Evolutionary conservation across 2,113 vertebrate genomes (phyloP), one percentile per base, ranked within the genome.

Genomic region (Salvator merianae): DNA sequence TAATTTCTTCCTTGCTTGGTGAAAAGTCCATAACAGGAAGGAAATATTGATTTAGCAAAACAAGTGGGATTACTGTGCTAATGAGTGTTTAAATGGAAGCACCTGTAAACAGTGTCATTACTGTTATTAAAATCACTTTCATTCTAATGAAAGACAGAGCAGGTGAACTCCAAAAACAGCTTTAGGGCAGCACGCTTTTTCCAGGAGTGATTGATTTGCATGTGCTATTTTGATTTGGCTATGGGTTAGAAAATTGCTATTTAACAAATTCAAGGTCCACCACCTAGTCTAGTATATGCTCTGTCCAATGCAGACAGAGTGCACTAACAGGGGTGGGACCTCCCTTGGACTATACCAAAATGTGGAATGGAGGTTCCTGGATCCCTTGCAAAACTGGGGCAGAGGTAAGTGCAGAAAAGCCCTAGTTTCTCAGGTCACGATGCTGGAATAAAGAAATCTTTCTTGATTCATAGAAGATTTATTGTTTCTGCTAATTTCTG

Each of bases 31-130:
- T 0, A 0, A 26, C 53, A 79, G 40, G 12, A 47, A 71, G 47
- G 38, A 3, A 89, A 84, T 34, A 71, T 2, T 85, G 34, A 69
- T 86, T 59, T 50, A 86, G 62, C 69, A n/a, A n/a, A 84, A 89
- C 53, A 50, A 73, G n/a, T 3, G 73, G 84, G 88, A 91, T 87
- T 43, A 71, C 59, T 38, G 75, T 2, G 24, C 62, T 92, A 91
- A 92, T 90, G 90, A 90, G 81, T 53, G 53, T 87, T 91, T 92
- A 83, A 89, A 81, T 76, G 74, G 81, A 87, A 88, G 81, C 91
- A 94, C 84, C 93, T 94, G 92, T 76, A 83, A 12, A 0, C 47
- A 87, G 68, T 55, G 30, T 82, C 79, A 53, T 90, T 84, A 47
- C 7, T 50, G 77, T 63, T 76, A 83, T 90, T 89, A 90, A 40